Conservation (phyloP, 1,140 invertebrate species). For the Pinna nobilis region DNA sequence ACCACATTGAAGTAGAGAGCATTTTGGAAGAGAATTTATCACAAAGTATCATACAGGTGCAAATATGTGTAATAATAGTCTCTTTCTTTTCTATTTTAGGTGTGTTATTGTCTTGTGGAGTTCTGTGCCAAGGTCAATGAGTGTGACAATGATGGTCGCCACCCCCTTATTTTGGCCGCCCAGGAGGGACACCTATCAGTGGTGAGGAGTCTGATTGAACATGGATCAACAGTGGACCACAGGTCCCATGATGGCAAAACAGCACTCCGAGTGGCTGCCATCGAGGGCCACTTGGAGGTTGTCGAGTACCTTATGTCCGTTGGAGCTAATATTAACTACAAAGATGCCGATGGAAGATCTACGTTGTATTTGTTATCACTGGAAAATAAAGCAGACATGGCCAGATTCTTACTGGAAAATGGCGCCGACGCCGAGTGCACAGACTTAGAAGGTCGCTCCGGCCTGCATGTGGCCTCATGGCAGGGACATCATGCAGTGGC, state of each 20-base stretch:
- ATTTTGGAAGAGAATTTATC: no score
- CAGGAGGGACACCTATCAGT: conserved; percentile 72
- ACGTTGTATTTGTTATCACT: conserved; percentile 93
- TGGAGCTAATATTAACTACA: conserved; percentile 91
- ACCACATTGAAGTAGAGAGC: no score
- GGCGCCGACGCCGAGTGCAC: conserved; percentile 87
- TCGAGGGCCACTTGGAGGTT: conserved; percentile 89
- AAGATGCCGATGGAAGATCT: conserved; percentile 93
- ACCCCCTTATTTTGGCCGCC: conserved; percentile 70
- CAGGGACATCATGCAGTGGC: conserved; percentile 95
- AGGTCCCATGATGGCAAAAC: conserved; percentile 95
- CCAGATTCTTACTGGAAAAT: conserved; percentile 83
- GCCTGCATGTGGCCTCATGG: conserved; percentile 95
- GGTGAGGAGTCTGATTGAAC: conserved; percentile 62
- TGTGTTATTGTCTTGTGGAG: conserved; percentile 84
- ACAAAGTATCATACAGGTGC: no score
- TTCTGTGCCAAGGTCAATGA: conserved; percentile 94
- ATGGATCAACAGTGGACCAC: conserved; percentile 82
- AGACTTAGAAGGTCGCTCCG: conserved; percentile 93
- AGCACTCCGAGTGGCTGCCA: conserved; percentile 85
- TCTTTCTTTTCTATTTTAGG: conserved; percentile 55
- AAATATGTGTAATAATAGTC: no score
- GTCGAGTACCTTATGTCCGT: conserved; percentile 74
- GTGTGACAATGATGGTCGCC: conserved; percentile 85
- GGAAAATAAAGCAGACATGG: conserved; percentile 88